Conservation (phyloP, 2,797 vertebrate species). For the Caiman crocodilus region DNA sequence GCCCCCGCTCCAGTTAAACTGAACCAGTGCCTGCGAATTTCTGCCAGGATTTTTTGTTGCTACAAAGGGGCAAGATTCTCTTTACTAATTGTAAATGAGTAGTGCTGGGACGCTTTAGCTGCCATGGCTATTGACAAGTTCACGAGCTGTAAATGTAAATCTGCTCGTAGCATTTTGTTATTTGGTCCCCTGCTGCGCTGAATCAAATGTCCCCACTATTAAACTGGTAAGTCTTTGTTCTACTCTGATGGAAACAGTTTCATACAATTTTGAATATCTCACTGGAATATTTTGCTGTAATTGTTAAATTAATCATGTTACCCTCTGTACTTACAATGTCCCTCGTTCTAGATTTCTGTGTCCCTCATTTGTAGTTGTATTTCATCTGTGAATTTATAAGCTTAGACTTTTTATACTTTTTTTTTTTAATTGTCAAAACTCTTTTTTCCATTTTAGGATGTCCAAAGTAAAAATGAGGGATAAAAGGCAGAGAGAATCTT, state of each 20-base stretch:
- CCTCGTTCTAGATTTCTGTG: neutral
- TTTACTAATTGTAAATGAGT: constrained; percentile 22
- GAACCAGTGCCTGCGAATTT: neutral
- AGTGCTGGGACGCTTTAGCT: neutral
- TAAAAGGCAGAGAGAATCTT: neutral
- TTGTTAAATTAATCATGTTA: constrained; percentile 25
- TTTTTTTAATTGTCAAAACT: neutral
- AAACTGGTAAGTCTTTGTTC: neutral
- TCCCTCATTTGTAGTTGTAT: neutral
- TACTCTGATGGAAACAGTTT: constrained; percentile 38
- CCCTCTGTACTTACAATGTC: neutral
- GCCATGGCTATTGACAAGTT: constrained; percentile 6
- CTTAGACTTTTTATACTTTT: neutral
- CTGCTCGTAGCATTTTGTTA: neutral
- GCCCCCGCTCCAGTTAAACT: neutral
- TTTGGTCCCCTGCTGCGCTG: constrained; percentile 18
- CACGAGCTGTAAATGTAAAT: constrained; percentile 4
- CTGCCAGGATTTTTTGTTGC: neutral
- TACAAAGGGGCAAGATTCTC: neutral
- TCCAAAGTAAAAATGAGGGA: neutral
- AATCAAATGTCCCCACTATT: neutral
- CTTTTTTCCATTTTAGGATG: neutral
- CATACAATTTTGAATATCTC: constrained; percentile 15
- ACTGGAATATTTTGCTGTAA: neutral
- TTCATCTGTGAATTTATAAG: neutral